Evolutionary conservation across 2,797 vertebrate genomes (phyloP).

Genomic region (Brachyrhaphis roseni): DNA sequence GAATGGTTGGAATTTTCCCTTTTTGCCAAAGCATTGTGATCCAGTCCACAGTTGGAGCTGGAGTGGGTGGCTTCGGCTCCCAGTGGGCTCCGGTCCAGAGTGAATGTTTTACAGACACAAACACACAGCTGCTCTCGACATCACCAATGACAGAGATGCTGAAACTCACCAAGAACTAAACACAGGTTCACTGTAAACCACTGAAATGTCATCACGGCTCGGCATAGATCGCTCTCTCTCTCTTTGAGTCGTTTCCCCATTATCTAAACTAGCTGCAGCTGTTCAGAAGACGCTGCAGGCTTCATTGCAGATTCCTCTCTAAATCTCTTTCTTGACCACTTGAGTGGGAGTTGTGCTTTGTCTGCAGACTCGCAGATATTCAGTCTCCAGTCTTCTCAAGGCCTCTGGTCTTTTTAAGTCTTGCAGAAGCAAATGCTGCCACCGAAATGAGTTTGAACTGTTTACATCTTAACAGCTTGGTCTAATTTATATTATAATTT

Average conservation of each 20-base stretch:
- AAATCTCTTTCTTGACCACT: conserved; percentile 25
- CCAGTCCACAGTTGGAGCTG: conserved; percentile 42
- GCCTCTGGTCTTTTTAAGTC: conserved; percentile 3
- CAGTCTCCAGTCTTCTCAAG: conserved; percentile 20
- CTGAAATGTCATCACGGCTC: conserved; percentile 33
- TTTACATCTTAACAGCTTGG: background rate
- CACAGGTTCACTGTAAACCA: conserved; percentile 38
- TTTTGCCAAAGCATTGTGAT: conserved; percentile 55
- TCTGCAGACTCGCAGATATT: conserved; percentile 43
- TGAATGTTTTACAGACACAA: conserved; percentile 54
- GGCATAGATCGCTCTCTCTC: conserved; percentile 11
- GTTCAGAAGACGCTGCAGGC: conserved; percentile 27
- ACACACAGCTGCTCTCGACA: conserved; percentile 67
- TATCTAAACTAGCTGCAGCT: conserved; percentile 69
- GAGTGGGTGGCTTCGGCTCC: conserved; percentile 65
- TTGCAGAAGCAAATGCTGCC: background rate
- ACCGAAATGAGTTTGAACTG: background rate
- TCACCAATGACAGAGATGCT: conserved; percentile 30
- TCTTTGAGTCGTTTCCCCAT: conserved; percentile 25
- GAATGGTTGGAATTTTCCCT: conserved; percentile 37
- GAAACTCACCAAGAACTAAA: conserved; percentile 40
- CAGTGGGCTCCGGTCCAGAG: conserved; percentile 55
- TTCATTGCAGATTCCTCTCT: conserved; percentile 30
- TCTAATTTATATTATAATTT: background rate
- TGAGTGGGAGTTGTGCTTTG: conserved; percentile 58